These are phyloP conservation scores for Cyanistes caeruleus DNA, from an alignment of 2,113 vertebrate species.

Conservation along the genomic window DNA sequence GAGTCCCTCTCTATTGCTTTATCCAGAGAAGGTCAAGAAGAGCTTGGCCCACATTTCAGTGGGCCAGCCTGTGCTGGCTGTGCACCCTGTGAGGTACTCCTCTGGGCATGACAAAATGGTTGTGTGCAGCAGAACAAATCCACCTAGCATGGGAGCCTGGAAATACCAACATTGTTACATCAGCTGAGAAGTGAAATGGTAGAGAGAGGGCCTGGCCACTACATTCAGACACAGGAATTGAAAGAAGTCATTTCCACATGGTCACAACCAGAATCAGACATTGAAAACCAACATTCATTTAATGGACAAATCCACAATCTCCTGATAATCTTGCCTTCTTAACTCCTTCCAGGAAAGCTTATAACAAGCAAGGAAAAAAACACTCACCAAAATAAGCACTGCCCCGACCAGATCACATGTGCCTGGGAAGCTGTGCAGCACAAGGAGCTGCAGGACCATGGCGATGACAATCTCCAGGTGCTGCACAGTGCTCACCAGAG, in stretches of 20 bases:
- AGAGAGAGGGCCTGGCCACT: slow-evolving; percentile 25
- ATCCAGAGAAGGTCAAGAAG: neutral
- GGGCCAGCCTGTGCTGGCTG: slow-evolving; percentile 1
- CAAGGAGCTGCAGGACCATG: slow-evolving; percentile 94
- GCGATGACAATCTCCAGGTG: slow-evolving; percentile 95
- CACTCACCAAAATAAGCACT: slow-evolving; percentile 90
- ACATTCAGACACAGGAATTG: neutral
- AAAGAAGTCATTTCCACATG: neutral
- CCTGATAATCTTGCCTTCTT: slow-evolving; percentile 90
- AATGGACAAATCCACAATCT: slow-evolving; percentile 93
- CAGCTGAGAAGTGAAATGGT: neutral
- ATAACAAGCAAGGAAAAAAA: slow-evolving; percentile 89
- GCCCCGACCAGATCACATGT: slow-evolving; percentile 89
- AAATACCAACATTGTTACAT: neutral
- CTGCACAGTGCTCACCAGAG: slow-evolving; percentile 96
- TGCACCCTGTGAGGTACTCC: neutral
- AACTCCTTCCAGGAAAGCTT: slow-evolving; percentile 91
- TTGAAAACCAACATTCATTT: slow-evolving; percentile 78
- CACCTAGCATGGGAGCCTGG: neutral
- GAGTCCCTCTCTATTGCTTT: neutral
- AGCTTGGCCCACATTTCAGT: neutral
- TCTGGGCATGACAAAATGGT: neutral
- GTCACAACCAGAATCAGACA: neutral
- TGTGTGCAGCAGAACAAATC: slow-evolving; percentile 4
- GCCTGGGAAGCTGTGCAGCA: slow-evolving; percentile 90